phyloP scores from a whole-genome alignment of 2,888 invertebrate genomes.

The Priocnemis perturbator region DNA sequence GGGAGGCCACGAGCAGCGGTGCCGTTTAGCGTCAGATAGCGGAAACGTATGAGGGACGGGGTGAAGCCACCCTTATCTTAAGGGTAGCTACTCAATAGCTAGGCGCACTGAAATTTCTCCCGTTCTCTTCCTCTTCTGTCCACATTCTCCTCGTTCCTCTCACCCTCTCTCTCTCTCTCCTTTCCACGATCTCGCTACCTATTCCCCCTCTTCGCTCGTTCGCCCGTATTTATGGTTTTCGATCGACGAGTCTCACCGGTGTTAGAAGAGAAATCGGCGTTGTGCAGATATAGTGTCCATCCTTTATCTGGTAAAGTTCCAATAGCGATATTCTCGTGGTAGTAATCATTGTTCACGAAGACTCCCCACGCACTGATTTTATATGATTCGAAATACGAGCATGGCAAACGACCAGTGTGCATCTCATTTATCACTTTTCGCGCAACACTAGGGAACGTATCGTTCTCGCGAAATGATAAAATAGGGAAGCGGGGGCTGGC shows the following conservation, averaged over 20 bases:
- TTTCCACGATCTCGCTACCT: not conserved
- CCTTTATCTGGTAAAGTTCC: no score
- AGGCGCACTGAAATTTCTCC: conserved; percentile 56
- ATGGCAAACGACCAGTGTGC: no score
- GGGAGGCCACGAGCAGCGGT: conserved; percentile 64
- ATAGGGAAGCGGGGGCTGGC: not conserved
- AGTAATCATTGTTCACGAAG: no score
- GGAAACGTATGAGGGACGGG: conserved; percentile 74
- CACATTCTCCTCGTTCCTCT: conserved; percentile 8
- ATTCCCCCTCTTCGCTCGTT: not conserved
- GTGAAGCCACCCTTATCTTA: conserved; percentile 72
- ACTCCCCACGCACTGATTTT: no score
- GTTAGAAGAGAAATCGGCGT: no score
- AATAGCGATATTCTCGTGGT: no score
- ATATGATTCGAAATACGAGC: no score
- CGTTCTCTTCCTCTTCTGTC: conserved; percentile 32
- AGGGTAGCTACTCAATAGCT: conserved; percentile 74
- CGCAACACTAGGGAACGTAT: not conserved
- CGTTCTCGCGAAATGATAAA: not conserved
- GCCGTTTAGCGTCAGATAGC: conserved; percentile 75
- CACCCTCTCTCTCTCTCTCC: not conserved
- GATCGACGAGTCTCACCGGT: no score
- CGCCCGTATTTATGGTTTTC: no score
- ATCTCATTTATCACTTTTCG: no score
- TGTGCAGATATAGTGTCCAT: no score